phyloP scores from a whole-genome alignment of 2,113 vertebrate genomes.

The Anoura caudifer region DNA sequence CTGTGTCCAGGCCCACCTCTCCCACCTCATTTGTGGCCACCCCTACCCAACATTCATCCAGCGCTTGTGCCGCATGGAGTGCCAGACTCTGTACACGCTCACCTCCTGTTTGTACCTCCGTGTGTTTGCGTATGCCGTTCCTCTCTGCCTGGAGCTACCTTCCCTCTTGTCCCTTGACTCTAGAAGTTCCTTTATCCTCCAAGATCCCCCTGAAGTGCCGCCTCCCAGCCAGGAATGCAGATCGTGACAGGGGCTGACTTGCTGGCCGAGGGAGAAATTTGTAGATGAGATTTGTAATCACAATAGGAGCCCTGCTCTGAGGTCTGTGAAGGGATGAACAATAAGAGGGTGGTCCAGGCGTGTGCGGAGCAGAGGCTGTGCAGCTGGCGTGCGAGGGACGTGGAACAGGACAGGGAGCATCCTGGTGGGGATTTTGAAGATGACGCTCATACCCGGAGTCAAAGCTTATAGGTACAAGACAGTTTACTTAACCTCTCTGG shows the following conservation, averaged over 20 bases:
- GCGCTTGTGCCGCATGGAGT: neutral
- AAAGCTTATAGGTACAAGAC: neutral
- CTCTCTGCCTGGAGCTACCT: neutral
- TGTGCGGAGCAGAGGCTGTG: neutral
- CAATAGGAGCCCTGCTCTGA: neutral
- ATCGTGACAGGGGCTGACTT: neutral
- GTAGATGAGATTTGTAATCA: neutral
- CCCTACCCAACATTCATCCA: neutral
- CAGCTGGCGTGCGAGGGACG: neutral
- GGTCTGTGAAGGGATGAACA: neutral
- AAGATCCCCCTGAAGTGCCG: neutral
- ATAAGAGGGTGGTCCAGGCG: neutral
- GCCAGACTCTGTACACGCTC: neutral
- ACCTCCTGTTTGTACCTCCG: neutral
- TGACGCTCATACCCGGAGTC: neutral
- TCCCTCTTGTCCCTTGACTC: neutral
- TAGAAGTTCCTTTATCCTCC: neutral
- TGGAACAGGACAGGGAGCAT: rapidly evolving
- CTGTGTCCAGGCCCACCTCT: neutral
- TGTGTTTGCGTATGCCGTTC: neutral
- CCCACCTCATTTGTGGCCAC: neutral
- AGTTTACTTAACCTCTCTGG: neutral
- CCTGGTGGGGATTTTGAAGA: neutral
- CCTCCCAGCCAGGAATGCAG: neutral
- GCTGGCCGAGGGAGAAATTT: neutral